phyloP scores from a whole-genome alignment of 1,140 invertebrate species.

The Anastatus disparis region DNA sequence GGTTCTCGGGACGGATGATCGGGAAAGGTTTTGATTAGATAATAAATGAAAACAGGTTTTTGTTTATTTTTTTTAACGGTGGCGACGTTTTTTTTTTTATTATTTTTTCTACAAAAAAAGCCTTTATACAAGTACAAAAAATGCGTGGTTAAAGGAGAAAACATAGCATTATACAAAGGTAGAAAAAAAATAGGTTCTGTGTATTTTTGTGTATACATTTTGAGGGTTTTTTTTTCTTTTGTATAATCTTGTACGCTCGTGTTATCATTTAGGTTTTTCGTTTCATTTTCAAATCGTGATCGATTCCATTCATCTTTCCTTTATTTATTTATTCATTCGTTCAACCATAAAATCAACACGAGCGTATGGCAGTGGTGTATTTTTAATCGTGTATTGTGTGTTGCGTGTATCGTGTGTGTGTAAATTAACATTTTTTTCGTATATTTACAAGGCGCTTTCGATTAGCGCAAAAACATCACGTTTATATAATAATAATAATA shows the following conservation, averaged over 20 bases:
- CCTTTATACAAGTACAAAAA: conserved; percentile 68
- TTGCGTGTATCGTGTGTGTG: conserved; percentile 36
- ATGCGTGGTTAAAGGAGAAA: conserved; percentile 60
- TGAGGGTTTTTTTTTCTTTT: too few species aligned
- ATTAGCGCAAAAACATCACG: conserved; percentile 57
- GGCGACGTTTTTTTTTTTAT: conserved; percentile 64
- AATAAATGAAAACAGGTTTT: not conserved
- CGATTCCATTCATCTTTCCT: too few species aligned
- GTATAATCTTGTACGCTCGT: too few species aligned
- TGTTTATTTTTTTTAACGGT: conserved; percentile 58
- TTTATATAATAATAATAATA: conserved; percentile 43
- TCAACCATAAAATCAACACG: too few species aligned
- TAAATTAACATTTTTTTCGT: conserved; percentile 27
- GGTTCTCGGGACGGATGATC: too few species aligned
- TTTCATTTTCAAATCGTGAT: too few species aligned
- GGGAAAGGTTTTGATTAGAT: too few species aligned
- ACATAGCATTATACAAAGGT: conserved; percentile 49
- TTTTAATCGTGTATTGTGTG: conserved; percentile 24
- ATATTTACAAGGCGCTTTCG: conserved; percentile 56
- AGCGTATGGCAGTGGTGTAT: too few species aligned
- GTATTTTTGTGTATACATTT: conserved; percentile 38
- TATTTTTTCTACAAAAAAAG: conserved; percentile 64
- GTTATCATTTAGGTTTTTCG: too few species aligned
- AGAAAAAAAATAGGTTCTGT: conserved; percentile 62
- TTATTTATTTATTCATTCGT: too few species aligned